Evolutionary conservation across 2,797 vertebrate species (phyloP), one percentile per base, ranked within the genome.

Genomic region (Euthynnus affinis): DNA sequence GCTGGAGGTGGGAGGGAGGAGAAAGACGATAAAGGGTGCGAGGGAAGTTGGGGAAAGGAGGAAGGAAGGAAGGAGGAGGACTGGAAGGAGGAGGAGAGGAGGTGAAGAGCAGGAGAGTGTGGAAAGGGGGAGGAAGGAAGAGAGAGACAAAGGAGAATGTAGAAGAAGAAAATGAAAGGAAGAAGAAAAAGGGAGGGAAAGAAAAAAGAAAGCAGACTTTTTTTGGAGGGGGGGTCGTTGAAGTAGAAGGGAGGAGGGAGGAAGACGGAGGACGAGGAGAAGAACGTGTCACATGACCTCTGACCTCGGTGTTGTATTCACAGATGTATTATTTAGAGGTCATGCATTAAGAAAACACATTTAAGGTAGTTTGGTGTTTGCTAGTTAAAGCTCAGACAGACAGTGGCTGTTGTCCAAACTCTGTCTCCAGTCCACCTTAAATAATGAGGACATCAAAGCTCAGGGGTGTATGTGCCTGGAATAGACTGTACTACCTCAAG

Each of bases 351-450:
- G 9, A 37, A 37, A 37, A 10, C 2, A 10, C 37, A 10, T 37
- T 37, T 37, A 14, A 42, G 40, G 40, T 14, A 42, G 40, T 37
- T 34, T 37, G 32, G 6, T 23, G 20, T 0, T 58, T 6, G 9
- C 6, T 52, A 29, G 23, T 34, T 32, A 8, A 66, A 66, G 9
- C 13, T 2, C 0, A 48, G 44, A 52, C 20, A 22, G 51, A 56
- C 57, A 10, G 14, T 56, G 34, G 23, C 55, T 20, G 55, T 13
- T 62, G 57, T 68, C 62, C 15, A 17, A 32, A 59, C 58, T 59
- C 8, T 66, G 65, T 73, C 49, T 52, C 55, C 3, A 6, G 48
- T 80, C 73, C 46, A 40, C 59, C 82, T 84, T 84, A 70, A 77
- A 66, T 52, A 77, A 42, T 44, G 7, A 42, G 17, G 44, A 68